A percentile compares a stretch with the other conserved stretches of the same genome.
Conservation (phyloP, 30 jellyfish, hydroid and myxozoan species). For the Catostylus mosaicus region DNA sequence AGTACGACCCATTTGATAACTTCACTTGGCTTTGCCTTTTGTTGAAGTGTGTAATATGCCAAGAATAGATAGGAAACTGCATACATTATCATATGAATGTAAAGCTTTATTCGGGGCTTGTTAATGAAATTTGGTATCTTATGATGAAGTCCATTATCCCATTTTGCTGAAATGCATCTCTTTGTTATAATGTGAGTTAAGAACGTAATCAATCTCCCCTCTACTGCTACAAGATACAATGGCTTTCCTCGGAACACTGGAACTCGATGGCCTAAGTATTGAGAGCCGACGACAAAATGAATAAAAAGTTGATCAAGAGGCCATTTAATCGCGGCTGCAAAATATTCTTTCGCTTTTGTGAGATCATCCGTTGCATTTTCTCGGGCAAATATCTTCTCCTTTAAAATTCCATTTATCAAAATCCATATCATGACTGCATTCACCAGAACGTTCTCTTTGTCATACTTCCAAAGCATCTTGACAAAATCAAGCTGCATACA, state of each 20-base stretch:
- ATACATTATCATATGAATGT: background rate
- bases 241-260: slow-evolving; percentile 9
- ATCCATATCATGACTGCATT: slow-evolving; percentile 12
- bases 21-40: background rate
- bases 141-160: too few species aligned
- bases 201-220: background rate
- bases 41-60: slow-evolving; percentile 9
- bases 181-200: background rate
- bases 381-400: background rate
- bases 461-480: slow-evolving; percentile 5
- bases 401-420: background rate
- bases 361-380: background rate
- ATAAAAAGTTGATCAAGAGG: background rate
- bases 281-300: background rate
- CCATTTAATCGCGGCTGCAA: background rate
- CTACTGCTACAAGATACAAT: background rate
- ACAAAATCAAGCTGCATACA: slow-evolving; percentile 1
- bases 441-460: background rate
- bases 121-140: too few species aligned
- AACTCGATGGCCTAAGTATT: background rate
- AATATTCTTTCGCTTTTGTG: background rate
- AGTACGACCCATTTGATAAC: background rate
- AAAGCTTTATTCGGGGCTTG: slow-evolving; percentile 4
- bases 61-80: background rate
- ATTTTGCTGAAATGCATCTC: background rate